phyloP scores from a whole-genome alignment of 2,888 invertebrate species.

The Taenaris catops region DNA sequence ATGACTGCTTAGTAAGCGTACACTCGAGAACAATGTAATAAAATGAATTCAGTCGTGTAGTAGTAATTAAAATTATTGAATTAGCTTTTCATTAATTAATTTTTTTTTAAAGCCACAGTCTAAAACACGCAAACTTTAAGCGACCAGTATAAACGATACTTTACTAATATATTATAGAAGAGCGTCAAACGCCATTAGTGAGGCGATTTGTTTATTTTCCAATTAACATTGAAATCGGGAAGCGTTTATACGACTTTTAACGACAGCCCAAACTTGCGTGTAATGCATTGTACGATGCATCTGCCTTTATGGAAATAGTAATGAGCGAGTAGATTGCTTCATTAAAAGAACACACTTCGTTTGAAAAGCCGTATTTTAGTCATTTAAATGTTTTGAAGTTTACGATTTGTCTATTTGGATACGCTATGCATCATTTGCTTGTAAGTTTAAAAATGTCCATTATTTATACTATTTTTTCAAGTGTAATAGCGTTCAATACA shows the following conservation, averaged over 20 bases:
- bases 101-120: too few species aligned
- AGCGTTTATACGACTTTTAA: constrained; percentile 9
- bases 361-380: constrained; percentile 11
- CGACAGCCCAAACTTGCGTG: constrained; percentile 7
- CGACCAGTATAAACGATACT: neutral
- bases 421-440: neutral
- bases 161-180: constrained; percentile 7
- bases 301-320: constrained; percentile 18
- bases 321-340: constrained; percentile 15
- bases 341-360: constrained; percentile 10
- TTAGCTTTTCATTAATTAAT: too few species aligned
- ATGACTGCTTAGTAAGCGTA: too few species aligned
- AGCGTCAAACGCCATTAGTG: constrained; percentile 12
- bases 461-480: too few species aligned
- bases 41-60: too few species aligned
- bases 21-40: too few species aligned
- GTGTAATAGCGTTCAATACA: too few species aligned
- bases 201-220: constrained; percentile 13
- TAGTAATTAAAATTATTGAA: too few species aligned
- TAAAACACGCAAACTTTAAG: too few species aligned
- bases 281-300: constrained; percentile 8
- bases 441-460: too few species aligned
- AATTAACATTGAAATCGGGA: constrained; percentile 11
- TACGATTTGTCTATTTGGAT: constrained; percentile 7
- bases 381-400: constrained; percentile 5